Evolutionary conservation across 2,113 vertebrate species (phyloP).

Genomic region (rabbit (Oryctolagus cuniculus)): DNA sequence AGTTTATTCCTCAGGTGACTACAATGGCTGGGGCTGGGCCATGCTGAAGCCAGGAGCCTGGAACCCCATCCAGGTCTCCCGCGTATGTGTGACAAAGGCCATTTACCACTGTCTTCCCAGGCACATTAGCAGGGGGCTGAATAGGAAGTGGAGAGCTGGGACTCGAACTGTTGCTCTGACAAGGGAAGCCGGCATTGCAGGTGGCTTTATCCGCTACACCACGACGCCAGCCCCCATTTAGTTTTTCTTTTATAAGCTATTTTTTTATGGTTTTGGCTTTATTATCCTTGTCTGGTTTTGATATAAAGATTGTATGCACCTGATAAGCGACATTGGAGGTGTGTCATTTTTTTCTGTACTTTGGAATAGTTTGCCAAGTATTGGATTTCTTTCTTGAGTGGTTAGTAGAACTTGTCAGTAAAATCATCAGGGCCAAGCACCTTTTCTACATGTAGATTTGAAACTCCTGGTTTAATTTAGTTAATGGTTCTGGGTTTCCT

Average conservation of each 20-base stretch:
- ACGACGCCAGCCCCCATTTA: not conserved
- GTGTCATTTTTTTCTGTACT: not conserved
- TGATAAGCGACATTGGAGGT: not conserved
- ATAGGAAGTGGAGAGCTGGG: too few species aligned
- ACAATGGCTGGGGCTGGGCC: too few species aligned
- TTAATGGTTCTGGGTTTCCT: not conserved
- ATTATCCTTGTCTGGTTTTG: not conserved
- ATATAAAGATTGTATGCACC: not conserved
- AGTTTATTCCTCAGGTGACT: too few species aligned
- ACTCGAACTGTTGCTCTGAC: too few species aligned
- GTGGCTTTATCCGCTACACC: too few species aligned
- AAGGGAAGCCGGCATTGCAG: too few species aligned
- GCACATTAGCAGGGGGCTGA: not conserved
- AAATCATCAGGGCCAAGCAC: not conserved
- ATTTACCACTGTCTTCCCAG: too few species aligned
- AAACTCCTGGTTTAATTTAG: conserved; percentile 42
- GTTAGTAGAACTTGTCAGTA: not conserved
- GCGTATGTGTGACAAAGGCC: too few species aligned
- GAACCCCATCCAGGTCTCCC: too few species aligned
- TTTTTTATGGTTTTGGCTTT: not conserved
- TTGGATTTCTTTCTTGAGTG: conserved; percentile 2
- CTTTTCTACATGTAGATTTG: conserved; percentile 34
- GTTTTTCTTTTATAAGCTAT: not conserved
- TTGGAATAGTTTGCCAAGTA: conserved; percentile 3
- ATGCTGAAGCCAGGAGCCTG: too few species aligned